Conservation (phyloP, 2,113 vertebrate genomes). For the Sphyrna mokarran region DNA sequence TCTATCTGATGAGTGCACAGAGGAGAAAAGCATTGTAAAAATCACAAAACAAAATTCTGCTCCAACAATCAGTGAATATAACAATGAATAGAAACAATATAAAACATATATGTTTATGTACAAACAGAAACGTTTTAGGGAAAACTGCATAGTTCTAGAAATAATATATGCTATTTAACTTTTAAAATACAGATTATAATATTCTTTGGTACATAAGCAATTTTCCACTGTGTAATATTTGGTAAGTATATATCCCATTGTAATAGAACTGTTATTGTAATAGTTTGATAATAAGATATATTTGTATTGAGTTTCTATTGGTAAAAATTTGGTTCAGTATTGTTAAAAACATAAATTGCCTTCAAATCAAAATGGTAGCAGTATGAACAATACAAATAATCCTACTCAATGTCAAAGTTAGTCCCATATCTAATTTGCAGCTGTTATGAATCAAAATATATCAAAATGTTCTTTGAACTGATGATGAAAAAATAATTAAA, state of each 20-base stretch:
- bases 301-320: neutral
- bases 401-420: neutral
- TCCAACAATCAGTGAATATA: neutral
- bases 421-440: neutral
- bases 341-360: neutral
- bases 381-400: neutral
- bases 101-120: neutral
- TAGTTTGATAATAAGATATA: neutral
- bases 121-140: neutral
- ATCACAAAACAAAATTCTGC: neutral
- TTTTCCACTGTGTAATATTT: neutral
- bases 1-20: neutral
- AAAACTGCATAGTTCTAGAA: neutral
- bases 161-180: neutral
- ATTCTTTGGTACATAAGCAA: slow-evolving; percentile 29
- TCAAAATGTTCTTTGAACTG: neutral
- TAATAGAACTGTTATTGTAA: neutral
- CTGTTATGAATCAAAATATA: neutral
- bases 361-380: neutral
- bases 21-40: neutral
- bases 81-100: slow-evolving; percentile 2
- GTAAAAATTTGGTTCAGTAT: neutral
- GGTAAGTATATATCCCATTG: neutral
- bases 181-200: neutral
- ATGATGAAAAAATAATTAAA: neutral